Evolutionary conservation across 2,113 vertebrate genomes (phyloP), one percentile per base, ranked within the genome.

Genomic region (Aptenodytes forsteri): DNA sequence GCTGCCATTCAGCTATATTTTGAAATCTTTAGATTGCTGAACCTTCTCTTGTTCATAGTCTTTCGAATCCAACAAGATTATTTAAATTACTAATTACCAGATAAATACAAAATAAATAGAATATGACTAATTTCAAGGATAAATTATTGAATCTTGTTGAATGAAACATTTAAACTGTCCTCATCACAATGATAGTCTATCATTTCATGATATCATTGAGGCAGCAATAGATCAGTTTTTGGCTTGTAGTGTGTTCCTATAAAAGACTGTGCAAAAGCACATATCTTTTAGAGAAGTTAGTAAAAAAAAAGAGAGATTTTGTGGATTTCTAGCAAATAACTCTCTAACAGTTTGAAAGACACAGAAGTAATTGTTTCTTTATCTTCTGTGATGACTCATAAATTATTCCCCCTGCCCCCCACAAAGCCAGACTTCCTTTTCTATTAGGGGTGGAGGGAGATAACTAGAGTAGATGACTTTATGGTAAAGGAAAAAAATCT

Each of bases 321-420:
- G 27, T 46, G 10, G 11, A 34, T 90, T 88, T 79, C 29, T 75
- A 59, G 7, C 3, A 87, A 73, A 46, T 44, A 81, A 19, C 11
- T 58, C 11, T 32, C 19, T 75, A 10, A 30, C 10, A 32, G 3
- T 64, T 72, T 59, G 12, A 58, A 86, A 87, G 4, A 5, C 9
- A 40, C 2, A 49, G 21, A 56, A 81, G 10, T 10, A 86, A n/a
- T 22, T 26, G 8, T 20, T 82, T 66, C 19, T 58, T 4, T 36
- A 7, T 55, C 29, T 59, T 75, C 9, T 40, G 6, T 62, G 46
- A 52, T 49, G 21, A 87, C 22, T 56, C 59, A 14, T 34, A 67
- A 66, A 36, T 1, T 0, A 54, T 55, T 67, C 13, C 20, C 7
- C 3, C 4, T 3, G 7, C 7, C 34, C 17, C 18, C 6, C 5